phyloP scores from a whole-genome alignment of 2,888 invertebrate genomes.

The Onchidella celtica region DNA sequence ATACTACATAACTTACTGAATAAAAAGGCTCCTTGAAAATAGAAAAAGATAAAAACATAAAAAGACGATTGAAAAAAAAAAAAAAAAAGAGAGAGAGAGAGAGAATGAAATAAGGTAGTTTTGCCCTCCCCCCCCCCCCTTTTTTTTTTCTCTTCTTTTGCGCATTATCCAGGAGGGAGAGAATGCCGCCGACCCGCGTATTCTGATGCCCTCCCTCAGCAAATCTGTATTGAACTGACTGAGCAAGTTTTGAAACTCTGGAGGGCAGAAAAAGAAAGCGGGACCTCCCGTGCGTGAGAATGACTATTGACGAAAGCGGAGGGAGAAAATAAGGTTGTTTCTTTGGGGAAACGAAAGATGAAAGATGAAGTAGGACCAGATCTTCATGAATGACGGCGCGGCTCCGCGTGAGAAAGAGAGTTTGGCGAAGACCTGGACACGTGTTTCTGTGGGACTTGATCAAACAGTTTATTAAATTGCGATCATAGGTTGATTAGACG shows the following conservation, averaged over 20 bases:
- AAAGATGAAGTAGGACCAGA: neutral
- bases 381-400: neutral
- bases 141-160: too few relatives aligned
- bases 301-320: neutral
- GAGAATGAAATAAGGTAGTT: too few relatives aligned
- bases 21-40: too few relatives aligned
- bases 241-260: neutral
- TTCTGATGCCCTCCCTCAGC: neutral
- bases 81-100: too few relatives aligned
- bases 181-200: neutral
- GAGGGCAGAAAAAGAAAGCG: neutral
- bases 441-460: neutral
- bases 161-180: too few relatives aligned
- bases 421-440: neutral
- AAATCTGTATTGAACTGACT: neutral
- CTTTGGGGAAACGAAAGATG: neutral
- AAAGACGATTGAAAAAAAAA: too few relatives aligned
- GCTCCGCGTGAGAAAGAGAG: neutral
- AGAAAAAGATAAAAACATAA: too few relatives aligned
- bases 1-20: too few relatives aligned
- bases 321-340: neutral
- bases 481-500: neutral
- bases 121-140: too few relatives aligned
- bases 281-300: neutral
- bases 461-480: neutral